Base-by-base conservation (phyloP, 2,797 vertebrate genomes). In the Mallotus villosus region DNA sequence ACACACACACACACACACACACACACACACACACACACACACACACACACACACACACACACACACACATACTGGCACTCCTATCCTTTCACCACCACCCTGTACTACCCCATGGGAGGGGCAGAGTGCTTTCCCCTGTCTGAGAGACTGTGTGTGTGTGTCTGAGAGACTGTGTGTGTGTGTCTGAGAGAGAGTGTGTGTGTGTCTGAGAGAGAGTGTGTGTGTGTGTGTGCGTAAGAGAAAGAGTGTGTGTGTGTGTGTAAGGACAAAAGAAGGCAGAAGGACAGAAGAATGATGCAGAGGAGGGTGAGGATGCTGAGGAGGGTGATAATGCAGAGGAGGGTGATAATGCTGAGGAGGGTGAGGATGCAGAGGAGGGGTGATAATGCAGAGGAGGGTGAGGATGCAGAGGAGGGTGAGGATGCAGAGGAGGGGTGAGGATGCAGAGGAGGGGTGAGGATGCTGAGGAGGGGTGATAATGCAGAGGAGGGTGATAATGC, bases 41-140 rank as follows among this genome's bases (percentile, higher is more conserved):
- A 58, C 63, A 57, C 66, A 17, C n/a, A 34, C 25, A 58, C 63
- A 57, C 66, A 17, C n/a, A 34, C 25, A 58, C 63, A 57, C 66
- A 17, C n/a, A 17, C 25, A 19, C 59, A 27, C 27, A n/a, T 19
- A 49, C 84, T 85, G 79, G 84, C 88, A 12, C 41, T 46, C 41
- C 11, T 46, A 14, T 46, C 87, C 85, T 88, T 86, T 90, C 86
- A 86, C 85, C 85, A 84, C 87, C 77, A 77, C 83, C 71, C 71
- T 63, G 72, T 34, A 46, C 9, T 64, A 72, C 85, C 78, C 81
- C 72, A 24, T 82, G 81, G 87, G 86, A 59, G 21, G 34, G 59
- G 7, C 66, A 82, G 82, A 92, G 89, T 92, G 89, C 90, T 89
- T 91, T 90, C 82, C 73, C 70, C 2, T 91, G 90, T 91, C 85